Conservation (phyloP, 2,113 vertebrate genomes). For the Chamaea fasciata region DNA sequence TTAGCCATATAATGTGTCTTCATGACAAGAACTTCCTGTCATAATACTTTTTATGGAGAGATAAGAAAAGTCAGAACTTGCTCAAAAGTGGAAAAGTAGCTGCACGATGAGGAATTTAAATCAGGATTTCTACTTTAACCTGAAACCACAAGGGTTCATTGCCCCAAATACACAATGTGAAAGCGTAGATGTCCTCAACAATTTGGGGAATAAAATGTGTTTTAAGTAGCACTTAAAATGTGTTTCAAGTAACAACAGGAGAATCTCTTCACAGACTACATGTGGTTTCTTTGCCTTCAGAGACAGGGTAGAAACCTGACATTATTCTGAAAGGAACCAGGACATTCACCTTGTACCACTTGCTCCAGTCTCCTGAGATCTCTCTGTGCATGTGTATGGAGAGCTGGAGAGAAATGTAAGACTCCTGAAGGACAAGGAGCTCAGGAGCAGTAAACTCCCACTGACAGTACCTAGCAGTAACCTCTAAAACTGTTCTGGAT, state of each 20-base stretch:
- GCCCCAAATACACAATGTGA: background rate
- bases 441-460: background rate
- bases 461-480: background rate
- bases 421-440: background rate
- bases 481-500: background rate
- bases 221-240: background rate
- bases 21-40: conserved; percentile 24
- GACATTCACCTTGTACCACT: background rate
- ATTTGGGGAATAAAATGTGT: background rate
- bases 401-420: background rate
- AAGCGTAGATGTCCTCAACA: background rate
- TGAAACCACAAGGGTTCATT: background rate
- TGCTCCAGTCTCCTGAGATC: background rate
- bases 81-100: background rate
- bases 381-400: background rate
- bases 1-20: conserved; percentile 11
- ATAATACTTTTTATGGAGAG: conserved; percentile 20
- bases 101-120: background rate
- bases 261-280: background rate
- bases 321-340: background rate
- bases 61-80: background rate
- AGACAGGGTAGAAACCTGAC: background rate
- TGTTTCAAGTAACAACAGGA: background rate
- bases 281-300: background rate
- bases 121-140: background rate